Base-by-base conservation (phyloP, 2,113 vertebrate genomes). In the Chloroceryle aenea region DNA sequence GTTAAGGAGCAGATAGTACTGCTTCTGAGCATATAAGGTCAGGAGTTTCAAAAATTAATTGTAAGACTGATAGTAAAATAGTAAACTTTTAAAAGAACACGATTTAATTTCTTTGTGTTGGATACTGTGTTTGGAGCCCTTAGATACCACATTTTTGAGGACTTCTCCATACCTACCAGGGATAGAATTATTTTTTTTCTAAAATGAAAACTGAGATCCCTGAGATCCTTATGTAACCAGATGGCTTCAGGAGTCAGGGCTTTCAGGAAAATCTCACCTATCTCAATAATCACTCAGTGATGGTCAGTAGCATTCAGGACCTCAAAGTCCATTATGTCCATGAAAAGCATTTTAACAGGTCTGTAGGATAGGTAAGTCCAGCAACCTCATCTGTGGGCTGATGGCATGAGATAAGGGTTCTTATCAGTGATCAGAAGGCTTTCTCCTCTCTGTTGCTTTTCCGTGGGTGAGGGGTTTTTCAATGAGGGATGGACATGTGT, bases 201-300 rank as follows among this genome's bases (percentile, higher is more conserved):
- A 48, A 53, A 93, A 73, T 50, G 40, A 38, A 89, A 79, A 30
- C 16, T 21, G 61, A 55, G 20, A 43, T 90, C 26, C 1, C 16
- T 21, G 61, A 55, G 20, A 43, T 90, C 26, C 1, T 6, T 3
- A 2, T 7, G 20, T 80, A 93, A 82, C 27, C 8, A 22, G 53
- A 21, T 43, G 17, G 42, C 40, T 79, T 76, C 53, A 36, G 45
- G 58, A 62, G 14, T 29, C 25, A 45, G 20, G 7, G 25, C 45
- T 73, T 87, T 90, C 55, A 80, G 75, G 45, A 90, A 62, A 89
- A 66, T 26, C 30, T 79, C n/a, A 63, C 29, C 42, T 13, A 23
- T 77, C 25, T 58, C 71, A 62, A 10, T 53, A 71, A 53, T 47
- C 22, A 8, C 27, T 53, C 26, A 8, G 59, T 30, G 27, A 27